These are phyloP conservation scores for Brachyptera risi DNA, from an alignment of 2,888 invertebrate species.

Conservation along the genomic window DNA sequence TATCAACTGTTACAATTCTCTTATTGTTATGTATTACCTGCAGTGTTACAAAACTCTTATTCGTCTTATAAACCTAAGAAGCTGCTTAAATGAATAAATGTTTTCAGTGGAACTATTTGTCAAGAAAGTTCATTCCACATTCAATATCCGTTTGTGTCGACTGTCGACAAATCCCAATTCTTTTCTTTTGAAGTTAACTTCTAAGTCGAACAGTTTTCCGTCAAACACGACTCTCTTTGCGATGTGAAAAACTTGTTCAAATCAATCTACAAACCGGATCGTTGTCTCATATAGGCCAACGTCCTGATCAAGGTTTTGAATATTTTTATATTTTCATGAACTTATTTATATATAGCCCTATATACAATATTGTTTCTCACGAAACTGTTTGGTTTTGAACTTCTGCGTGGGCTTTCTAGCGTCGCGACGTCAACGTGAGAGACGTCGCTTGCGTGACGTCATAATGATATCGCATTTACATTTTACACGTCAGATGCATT, in stretches of 20 bases:
- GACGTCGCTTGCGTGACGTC: neutral
- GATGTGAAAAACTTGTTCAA: no score
- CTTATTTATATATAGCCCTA: no score
- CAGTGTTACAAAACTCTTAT: conserved; percentile 11
- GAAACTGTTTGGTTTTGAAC: neutral
- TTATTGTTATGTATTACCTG: neutral
- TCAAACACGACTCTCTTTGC: no score
- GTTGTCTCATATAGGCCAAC: neutral
- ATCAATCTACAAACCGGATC: neutral
- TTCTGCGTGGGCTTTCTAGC: neutral
- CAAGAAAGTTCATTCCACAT: conserved; percentile 14
- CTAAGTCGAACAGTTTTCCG: conserved; percentile 11
- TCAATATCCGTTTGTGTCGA: conserved; percentile 13
- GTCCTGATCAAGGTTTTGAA: conserved; percentile 14
- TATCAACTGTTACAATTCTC: neutral
- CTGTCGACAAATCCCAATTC: neutral
- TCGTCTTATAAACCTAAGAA: conserved; percentile 7
- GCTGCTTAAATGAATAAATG: conserved; percentile 7
- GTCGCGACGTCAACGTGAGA: neutral
- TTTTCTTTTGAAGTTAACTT: conserved; percentile 5
- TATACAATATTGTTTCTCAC: conserved; percentile 11
- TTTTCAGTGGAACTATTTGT: conserved; percentile 5
- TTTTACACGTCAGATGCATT: neutral
- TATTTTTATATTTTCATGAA: no score
- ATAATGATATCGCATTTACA: neutral